Evolutionary conservation across 2,888 invertebrate genomes (phyloP).

Genomic region (Pseudococcus longispinus): DNA sequence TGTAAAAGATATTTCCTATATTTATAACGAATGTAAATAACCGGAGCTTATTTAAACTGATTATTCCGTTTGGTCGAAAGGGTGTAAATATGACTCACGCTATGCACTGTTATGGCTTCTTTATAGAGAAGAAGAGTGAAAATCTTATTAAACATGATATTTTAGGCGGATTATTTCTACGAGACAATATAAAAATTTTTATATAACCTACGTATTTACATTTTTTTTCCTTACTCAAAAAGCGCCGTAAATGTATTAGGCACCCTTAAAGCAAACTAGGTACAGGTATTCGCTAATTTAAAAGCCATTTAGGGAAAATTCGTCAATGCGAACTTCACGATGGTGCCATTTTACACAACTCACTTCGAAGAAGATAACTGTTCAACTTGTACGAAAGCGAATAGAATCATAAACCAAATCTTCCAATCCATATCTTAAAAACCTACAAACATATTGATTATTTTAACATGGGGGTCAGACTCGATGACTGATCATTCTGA

Average conservation of each 20-base stretch:
- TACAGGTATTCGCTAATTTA: not conserved
- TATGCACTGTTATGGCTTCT: slow-evolving; percentile 17
- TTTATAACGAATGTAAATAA: not conserved
- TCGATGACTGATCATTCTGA: no score
- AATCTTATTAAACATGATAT: slow-evolving; percentile 41
- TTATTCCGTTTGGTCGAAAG: slow-evolving; percentile 27
- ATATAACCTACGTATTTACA: not conserved
- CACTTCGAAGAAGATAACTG: slow-evolving; percentile 32
- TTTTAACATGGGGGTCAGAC: not conserved
- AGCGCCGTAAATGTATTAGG: not conserved
- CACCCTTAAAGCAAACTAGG: not conserved
- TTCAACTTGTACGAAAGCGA: not conserved
- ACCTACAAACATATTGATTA: not conserved
- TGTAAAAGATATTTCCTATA: not conserved
- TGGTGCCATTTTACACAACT: not conserved
- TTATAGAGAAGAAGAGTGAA: slow-evolving; percentile 21
- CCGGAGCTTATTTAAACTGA: slow-evolving; percentile 19
- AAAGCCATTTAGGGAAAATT: not conserved
- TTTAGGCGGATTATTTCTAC: slow-evolving; percentile 40
- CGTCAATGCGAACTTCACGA: no score
- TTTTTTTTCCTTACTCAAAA: not conserved
- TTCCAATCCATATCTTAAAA: slow-evolving; percentile 36
- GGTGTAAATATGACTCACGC: slow-evolving; percentile 43
- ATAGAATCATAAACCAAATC: slow-evolving; percentile 30
- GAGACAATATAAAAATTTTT: not conserved